phyloP scores from a whole-genome alignment of 2,888 invertebrate species.

The Globia sparganii region DNA sequence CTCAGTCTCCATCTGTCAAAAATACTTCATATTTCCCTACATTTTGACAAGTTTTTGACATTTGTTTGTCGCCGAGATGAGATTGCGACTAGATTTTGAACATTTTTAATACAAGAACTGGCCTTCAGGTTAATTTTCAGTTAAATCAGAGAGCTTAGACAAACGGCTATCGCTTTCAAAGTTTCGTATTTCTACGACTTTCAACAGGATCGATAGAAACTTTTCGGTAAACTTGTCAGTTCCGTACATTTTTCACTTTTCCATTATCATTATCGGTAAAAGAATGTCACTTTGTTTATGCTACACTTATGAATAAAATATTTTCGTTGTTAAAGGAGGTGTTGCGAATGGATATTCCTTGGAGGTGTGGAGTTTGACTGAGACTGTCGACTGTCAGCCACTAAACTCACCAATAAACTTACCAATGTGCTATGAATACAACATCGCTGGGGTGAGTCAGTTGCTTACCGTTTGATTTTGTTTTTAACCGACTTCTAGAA shows the following conservation, averaged over 20 bases:
- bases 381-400: constrained; percentile 80
- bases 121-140: no score
- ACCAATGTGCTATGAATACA: constrained; percentile 83
- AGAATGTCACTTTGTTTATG: neutral
- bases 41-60: no score
- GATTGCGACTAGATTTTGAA: no score
- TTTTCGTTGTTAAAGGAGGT: constrained; percentile 71
- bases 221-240: neutral
- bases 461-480: neutral
- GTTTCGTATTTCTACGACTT: neutral
- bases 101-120: no score
- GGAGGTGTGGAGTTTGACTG: constrained; percentile 80
- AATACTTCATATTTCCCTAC: no score
- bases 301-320: neutral
- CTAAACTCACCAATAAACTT: constrained; percentile 17
- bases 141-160: no score
- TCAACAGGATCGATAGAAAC: neutral
- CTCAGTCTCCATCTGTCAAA: no score
- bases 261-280: neutral
- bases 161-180: no score
- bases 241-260: neutral
- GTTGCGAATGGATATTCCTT: constrained; percentile 82
- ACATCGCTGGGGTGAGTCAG: constrained; percentile 83
- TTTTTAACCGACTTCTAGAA: no score
- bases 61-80: no score